Base-by-base conservation (phyloP, 2,113 vertebrate genomes). In the Morone saxatilis region DNA sequence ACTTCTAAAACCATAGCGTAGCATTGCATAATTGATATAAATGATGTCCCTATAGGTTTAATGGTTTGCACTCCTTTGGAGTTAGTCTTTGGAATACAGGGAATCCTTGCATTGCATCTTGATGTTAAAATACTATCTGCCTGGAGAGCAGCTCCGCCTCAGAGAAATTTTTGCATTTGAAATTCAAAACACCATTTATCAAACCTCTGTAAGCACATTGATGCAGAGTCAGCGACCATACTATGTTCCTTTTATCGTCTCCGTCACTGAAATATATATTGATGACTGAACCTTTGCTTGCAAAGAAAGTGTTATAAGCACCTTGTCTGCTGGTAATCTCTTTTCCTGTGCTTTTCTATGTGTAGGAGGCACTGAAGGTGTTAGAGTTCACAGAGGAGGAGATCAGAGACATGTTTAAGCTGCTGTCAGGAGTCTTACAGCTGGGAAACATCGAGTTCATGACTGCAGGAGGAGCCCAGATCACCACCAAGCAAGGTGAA, bases 401-500 rank as follows among this genome's bases (percentile, higher is more conserved):
- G 91, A 97, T 96, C 90, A 92, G 96, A 86, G 97, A 98, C 87
- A 96, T 98, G 91, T 97, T 97, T 87, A 97, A 97, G 85, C 95
- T 98, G 83, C 95, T 98, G 82, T 97, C 97, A 38, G 97, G 96
- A 61, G 97, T 97, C 4, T 90, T 98, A 67, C 97, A 98, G 92
- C 91, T 98, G 81, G 97, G 97, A 63, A 98, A 98, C 0, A 85
- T 97, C 3, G 97, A 97, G 90, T 98, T 98, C 92, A 97, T 98
- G 97, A 97, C 96, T 12, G 97, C 97, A 38, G 97, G 97, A 2
- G 97, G 97, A 22, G 97, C 97, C 22, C 97, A 98, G 91, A 89
- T 98, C 87, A 97, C 96, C 71, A 97, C 96, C 4, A 97, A 97
- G 93, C 96, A 95, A n/a, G 97, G 97, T 97, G 78, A 86, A 86